Evolutionary conservation across 1,140 invertebrate genomes (phyloP), one percentile per base, ranked within the genome.

Genomic region (Ceratina australensis): DNA sequence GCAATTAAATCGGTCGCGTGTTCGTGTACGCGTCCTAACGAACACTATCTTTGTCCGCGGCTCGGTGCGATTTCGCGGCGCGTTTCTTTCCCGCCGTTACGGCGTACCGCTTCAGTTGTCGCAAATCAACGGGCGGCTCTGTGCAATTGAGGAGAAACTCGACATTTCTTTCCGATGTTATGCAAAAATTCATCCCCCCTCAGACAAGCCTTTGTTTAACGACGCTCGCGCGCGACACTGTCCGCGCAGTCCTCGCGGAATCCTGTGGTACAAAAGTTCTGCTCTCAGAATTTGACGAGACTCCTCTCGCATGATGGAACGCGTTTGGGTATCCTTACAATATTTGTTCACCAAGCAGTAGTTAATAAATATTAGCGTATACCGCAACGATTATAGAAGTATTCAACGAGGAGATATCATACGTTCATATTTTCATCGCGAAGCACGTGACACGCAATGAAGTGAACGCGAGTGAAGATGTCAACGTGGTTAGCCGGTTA

Each of bases 61-160:
- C n/a, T 33, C 47, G 16, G 59, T 22, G 22, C 49, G 47, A 28
- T 52, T 71, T 67, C 49, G 33, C 54, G 65, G 16, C 24, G 54
- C 33, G 54, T 82, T 60, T 76, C 54, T 33, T 69, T 73, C 63
- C 18, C 54, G 49, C 49, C 63, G 56, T 69, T 56, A 52, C 47
- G 47, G 52, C 79, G 89, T 89, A 73, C 82, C 90, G 91, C 91
- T 92, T 92, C 91, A 90, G 87, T 92, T 92, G 86, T 71, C 86
- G 76, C 86, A 90, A 91, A 91, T 91, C 86, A 90, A 86, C 82
- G 82, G 88, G 81, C 86, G 65, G 83, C 72, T 83, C 87, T 84
- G 82, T 91, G 88, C 89, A 91, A 92, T 89, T 88, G 81, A 90
- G 87, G 92, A 88, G 91, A 92, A 92, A 92, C 90, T 92, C 82